Base-by-base conservation (phyloP, 2,888 invertebrate species). In the Phymatocera aterrima region DNA sequence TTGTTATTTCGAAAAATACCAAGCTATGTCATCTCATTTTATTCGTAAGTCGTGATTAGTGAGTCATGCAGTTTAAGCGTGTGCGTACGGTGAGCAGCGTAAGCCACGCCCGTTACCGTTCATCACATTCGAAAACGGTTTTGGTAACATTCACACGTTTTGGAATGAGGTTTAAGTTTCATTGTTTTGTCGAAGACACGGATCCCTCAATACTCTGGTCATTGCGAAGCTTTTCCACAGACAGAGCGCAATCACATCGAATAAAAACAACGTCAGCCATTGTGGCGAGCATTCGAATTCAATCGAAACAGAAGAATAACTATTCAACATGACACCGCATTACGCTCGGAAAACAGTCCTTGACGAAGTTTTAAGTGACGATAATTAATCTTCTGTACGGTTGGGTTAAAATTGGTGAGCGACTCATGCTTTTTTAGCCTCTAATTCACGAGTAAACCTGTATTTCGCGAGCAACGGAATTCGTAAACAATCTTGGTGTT, bases 81-180 rank as follows among this genome's bases (percentile, higher is more conserved):
- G n/a, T n/a, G 68, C 43, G 68, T 68, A 68, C 68, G 68, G 43
- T 46, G 46, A 68, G 24, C n/a, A 65, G 10, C 43, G 68, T 68
- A 68, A 43, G 68, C 68, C 68, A 68, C 68, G 68, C 68, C 68
- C 68, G 46, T 68, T 43, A 6, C n/a, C n/a, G 51, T 21, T 51
- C 5, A 24, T 31, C 10, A 10, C 46, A 24, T 37, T 18, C 37
- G 37, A 34, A 61, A 37, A 61, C 61, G 0, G 61, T 18, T 61
- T 10, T 21, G 57, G 2, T 8, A 21, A 12, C 15, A 57, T 57
- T 18, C 5, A 61, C 8, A 34, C n/a, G 21, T 61, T 61, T 61
- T 2, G 15, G 8, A 61, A 34, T 6, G n/a, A 10, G 31, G 34
- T 28, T 31, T 15, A 37, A 18, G 1, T n/a, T 61, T n/a, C 15